A percentile compares a stretch with the other conserved stretches of the same genome.
Conservation (phyloP, 2,113 vertebrate species). For the Piprites chloris region DNA sequence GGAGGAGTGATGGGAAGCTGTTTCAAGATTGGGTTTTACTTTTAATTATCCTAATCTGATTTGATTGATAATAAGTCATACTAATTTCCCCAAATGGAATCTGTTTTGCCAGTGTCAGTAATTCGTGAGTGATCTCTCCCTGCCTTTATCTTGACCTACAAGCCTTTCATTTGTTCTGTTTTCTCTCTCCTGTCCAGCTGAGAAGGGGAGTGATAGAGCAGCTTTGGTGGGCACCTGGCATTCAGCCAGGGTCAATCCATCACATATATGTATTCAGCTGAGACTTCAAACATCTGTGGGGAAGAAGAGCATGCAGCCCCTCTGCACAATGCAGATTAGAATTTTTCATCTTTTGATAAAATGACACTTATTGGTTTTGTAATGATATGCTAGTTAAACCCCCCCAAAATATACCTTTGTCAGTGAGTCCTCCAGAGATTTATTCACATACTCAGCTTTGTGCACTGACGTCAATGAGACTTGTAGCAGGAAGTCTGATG, state of each 20-base stretch:
- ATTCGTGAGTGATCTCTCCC: not conserved
- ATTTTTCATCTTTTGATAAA: not conserved
- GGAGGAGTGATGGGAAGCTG: not conserved
- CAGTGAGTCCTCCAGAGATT: not conserved
- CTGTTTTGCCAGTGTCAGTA: not conserved
- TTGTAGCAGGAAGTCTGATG: not conserved
- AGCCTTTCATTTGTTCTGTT: not conserved
- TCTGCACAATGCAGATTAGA: fast-evolving
- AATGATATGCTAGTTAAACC: not conserved
- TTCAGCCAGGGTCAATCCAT: not conserved
- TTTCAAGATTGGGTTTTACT: not conserved
- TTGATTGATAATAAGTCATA: not conserved
- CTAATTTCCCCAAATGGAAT: not conserved
- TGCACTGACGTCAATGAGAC: not conserved
- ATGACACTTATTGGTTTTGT: not conserved
- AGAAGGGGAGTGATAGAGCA: not conserved
- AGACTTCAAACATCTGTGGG: not conserved
- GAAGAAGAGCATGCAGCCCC: not conserved
- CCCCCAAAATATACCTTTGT: not conserved
- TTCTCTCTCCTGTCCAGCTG: not conserved
- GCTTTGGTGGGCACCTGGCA: not conserved
- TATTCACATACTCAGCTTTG: not conserved
- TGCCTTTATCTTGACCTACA: not conserved
- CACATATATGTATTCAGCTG: not conserved
- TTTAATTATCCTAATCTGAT: not conserved